These are phyloP conservation scores for Takifugu ocellatus DNA, from an alignment of 2,797 vertebrate genomes.

Conservation along the genomic window DNA sequence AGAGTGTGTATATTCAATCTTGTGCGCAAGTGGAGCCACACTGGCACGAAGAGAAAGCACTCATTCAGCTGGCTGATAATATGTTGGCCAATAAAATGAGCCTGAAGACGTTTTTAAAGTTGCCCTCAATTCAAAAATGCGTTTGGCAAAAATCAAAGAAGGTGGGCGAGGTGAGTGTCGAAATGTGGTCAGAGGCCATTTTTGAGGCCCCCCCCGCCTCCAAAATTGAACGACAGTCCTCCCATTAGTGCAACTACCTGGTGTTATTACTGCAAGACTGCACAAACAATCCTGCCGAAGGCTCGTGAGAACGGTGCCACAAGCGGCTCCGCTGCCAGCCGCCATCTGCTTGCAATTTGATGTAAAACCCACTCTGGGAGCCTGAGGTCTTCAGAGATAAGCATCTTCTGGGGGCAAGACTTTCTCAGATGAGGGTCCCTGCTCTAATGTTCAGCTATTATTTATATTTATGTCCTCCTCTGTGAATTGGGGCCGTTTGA, in stretches of 20 bases:
- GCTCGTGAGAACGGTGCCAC: conserved; percentile 5
- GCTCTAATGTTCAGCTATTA: conserved; percentile 56
- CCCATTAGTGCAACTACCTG: conserved; percentile 22
- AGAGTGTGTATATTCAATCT: conserved; percentile 10
- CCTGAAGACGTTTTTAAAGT: neutral
- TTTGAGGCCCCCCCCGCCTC: conserved; percentile 19
- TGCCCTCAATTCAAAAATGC: neutral
- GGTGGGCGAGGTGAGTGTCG: neutral
- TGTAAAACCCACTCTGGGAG: conserved; percentile 45
- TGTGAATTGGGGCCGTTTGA: conserved; percentile 46
- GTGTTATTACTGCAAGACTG: conserved; percentile 20
- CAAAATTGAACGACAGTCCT: conserved; percentile 2
- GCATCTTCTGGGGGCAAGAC: conserved; percentile 47
- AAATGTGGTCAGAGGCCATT: neutral
- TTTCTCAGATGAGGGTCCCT: conserved; percentile 61
- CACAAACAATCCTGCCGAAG: conserved; percentile 22
- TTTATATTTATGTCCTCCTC: conserved; percentile 55
- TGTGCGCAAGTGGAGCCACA: neutral
- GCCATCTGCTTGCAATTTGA: conserved; percentile 67
- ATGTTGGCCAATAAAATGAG: neutral
- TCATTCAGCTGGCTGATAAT: conserved; percentile 2
- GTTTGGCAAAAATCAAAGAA: neutral
- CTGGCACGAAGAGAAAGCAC: neutral
- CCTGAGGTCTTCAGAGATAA: conserved; percentile 59
- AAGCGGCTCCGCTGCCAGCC: conserved; percentile 1